Conservation (phyloP, 1,140 invertebrate genomes). For the Magallana gigas region DNA sequence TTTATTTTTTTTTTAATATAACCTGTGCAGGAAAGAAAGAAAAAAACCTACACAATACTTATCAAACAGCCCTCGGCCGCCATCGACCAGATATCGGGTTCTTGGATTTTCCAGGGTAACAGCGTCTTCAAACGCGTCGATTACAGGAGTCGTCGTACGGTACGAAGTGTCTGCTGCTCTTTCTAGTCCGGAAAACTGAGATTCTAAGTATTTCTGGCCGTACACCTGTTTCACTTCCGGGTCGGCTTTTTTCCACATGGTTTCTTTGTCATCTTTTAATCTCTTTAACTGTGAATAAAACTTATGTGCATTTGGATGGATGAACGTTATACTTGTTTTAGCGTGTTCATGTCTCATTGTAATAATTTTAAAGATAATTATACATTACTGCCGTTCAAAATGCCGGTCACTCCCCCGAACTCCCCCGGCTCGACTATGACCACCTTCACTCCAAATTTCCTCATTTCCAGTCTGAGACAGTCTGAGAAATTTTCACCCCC, state of each 20-base stretch:
- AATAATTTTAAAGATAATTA: not conserved
- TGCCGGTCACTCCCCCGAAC: slow-evolving; percentile 66
- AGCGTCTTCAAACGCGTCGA: slow-evolving; percentile 66
- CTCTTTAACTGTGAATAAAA: slow-evolving; percentile 52
- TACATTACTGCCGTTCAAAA: slow-evolving; percentile 57
- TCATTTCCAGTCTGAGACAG: slow-evolving; percentile 76
- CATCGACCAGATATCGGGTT: slow-evolving; percentile 66
- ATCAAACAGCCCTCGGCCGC: slow-evolving; percentile 55
- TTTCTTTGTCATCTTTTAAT: slow-evolving; percentile 50
- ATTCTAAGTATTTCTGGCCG: slow-evolving; percentile 64
- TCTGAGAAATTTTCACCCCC: slow-evolving; percentile 83
- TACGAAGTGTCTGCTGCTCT: slow-evolving; percentile 49
- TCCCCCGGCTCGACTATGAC: slow-evolving; percentile 75
- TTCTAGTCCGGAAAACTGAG: slow-evolving; percentile 43
- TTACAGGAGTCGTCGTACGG: slow-evolving; percentile 60
- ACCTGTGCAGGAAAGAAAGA: not conserved
- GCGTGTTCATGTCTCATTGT: not conserved
- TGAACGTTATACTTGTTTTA: not conserved
- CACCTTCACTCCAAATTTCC: slow-evolving; percentile 77
- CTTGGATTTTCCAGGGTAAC: slow-evolving; percentile 57
- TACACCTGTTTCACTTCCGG: slow-evolving; percentile 62
- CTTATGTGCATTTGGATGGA: too few relatives aligned
- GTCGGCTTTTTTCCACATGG: slow-evolving; percentile 56
- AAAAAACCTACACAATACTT: slow-evolving; percentile 50
- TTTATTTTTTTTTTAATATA: too few relatives aligned